Base-by-base conservation (phyloP, 2,113 vertebrate genomes). In the Zosterops borbonicus region DNA sequence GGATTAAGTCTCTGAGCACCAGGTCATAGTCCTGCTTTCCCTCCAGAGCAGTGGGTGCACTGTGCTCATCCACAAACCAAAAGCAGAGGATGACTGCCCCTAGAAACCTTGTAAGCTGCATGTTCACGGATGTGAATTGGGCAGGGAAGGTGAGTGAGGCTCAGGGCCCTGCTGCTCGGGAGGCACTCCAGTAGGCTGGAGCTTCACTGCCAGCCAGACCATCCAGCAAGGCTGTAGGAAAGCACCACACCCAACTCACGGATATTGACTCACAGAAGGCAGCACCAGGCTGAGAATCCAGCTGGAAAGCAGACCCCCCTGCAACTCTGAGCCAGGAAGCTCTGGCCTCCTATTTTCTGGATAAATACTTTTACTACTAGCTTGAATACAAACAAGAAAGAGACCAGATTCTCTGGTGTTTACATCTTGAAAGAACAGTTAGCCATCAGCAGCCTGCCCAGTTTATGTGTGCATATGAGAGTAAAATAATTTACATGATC, bases 201-300 rank as follows among this genome's bases (percentile, higher is more conserved):
- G n/a, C 44, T 86, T 62, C 39, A 17, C 58, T 12, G 6, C 7
- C 50, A 62, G 41, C 24, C 55, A 56, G 42, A 33, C 24, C 24
- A 58, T 35, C 9, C 56, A 83, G 46, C 33, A 49, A 52, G 41
- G 21, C 55, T 60, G 21, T n/a, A 78, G 55, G 37, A 31, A 52
- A 79, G 17, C 31, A 42, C 31, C 53, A 19, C n/a, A 58, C 19
- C 24, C 49, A 47, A 0, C 1, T 5, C 44, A 23, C 0, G 1
- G 56, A 21, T 14, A n/a, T 8, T 8, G 49, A 70, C 33, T 64
- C 1, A 5, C 19, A 60, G 37, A 37, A 87, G 41, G 24, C 63
- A 91, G 50, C 3, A 0, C 46, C 42, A 78, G 76, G 53, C 62
- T 64, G 46, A n/a, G 53, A 93, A 88, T 76, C 53, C 92, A 76